Conservation (phyloP, 2,113 vertebrate species). For the Grus americana region DNA sequence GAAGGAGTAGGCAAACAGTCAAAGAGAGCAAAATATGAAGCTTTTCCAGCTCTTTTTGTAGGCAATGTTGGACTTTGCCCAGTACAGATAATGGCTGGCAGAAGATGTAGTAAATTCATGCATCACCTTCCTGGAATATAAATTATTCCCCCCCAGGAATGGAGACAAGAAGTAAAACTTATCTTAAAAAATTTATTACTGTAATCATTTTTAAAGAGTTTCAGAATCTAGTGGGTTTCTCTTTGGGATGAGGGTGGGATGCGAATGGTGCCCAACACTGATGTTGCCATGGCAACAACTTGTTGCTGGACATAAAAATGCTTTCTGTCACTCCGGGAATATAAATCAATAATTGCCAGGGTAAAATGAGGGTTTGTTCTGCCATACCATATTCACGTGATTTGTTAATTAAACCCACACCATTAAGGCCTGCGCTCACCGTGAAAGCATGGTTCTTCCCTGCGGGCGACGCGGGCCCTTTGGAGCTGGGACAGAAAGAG, state of each 20-base stretch:
- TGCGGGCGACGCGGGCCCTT: fast-evolving
- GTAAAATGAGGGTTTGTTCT: background rate
- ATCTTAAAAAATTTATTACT: background rate
- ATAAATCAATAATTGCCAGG: conserved; percentile 56
- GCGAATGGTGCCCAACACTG: conserved; percentile 24
- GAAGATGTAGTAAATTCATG: background rate
- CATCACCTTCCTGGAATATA: background rate
- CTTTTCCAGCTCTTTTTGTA: background rate
- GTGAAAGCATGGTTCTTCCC: fast-evolving
- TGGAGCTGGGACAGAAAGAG: fast-evolving
- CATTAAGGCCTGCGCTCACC: background rate
- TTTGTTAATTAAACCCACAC: background rate
- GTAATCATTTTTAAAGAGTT: background rate
- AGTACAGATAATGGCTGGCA: background rate
- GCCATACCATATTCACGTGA: fast-evolving
- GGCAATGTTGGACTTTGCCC: background rate
- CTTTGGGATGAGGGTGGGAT: conserved; percentile 43
- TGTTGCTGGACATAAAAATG: conserved; percentile 71
- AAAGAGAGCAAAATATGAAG: background rate
- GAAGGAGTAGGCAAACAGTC: background rate
- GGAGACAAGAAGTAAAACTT: conserved; percentile 12
- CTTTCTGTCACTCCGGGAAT: conserved; percentile 60
- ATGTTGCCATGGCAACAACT: conserved; percentile 58
- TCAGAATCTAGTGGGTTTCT: conserved; percentile 34
- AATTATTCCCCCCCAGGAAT: background rate